Evolutionary conservation across 2,797 vertebrate genomes (phyloP).

Genomic region (Myiotriccus ornatus): DNA sequence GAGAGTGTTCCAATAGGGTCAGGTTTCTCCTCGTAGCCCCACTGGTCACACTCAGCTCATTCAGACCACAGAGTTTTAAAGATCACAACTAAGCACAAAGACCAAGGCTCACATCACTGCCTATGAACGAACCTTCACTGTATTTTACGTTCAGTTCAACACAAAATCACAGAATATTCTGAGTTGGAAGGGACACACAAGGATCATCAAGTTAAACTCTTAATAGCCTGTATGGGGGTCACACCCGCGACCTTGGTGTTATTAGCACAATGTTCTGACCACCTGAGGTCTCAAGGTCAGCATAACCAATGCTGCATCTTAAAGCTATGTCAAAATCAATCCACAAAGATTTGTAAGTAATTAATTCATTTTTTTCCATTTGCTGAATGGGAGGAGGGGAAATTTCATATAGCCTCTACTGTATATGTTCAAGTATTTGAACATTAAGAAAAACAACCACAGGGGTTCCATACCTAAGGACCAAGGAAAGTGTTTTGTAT

Average conservation of each 20-base stretch:
- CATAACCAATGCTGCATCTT: background rate
- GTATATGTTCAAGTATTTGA: conserved; percentile 39
- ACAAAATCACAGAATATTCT: background rate
- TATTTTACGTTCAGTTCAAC: conserved; percentile 4
- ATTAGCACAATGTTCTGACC: background rate
- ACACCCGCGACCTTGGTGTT: background rate
- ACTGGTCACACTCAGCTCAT: background rate
- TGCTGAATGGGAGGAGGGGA: background rate
- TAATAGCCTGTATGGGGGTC: background rate
- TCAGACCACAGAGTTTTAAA: background rate
- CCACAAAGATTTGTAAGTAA: conserved; percentile 7
- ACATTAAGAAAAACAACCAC: background rate
- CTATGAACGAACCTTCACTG: background rate
- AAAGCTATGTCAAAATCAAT: background rate
- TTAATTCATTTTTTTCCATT: conserved; percentile 15
- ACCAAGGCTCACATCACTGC: background rate
- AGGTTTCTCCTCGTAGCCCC: background rate
- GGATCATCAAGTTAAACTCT: background rate
- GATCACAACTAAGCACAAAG: background rate
- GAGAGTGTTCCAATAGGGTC: background rate
- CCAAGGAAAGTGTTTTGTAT: background rate
- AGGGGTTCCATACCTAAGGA: background rate
- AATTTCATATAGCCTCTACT: background rate
- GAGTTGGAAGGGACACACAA: background rate
- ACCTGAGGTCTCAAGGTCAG: background rate